Evolutionary conservation across 2,888 invertebrate species (phyloP).

Genomic region (Perizoma affinitatum): DNA sequence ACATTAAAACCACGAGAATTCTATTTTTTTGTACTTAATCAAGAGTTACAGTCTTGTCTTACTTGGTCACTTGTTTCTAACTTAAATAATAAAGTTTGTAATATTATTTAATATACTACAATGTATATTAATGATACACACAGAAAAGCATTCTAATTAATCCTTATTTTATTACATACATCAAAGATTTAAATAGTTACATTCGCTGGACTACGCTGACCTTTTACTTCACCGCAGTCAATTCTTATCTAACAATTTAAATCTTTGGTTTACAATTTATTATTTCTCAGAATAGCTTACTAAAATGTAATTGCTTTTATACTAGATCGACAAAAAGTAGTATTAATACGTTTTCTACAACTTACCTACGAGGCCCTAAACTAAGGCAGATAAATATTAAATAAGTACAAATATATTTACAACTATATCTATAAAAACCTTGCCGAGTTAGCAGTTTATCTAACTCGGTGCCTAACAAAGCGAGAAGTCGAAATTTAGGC

Average conservation of each 20-base stretch:
- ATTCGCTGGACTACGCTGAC: too few relatives aligned
- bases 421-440: constrained; percentile 10
- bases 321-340: not conserved
- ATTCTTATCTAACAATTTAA: too few relatives aligned
- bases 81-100: constrained; percentile 32
- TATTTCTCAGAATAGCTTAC: constrained; percentile 3
- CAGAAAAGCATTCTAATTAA: not conserved
- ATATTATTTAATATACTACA: constrained; percentile 3
- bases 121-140: constrained; percentile 1
- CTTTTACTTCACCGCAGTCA: too few relatives aligned
- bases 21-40: constrained; percentile 71
- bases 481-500: constrained; percentile 12
- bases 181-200: too few relatives aligned
- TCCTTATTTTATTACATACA: too few relatives aligned
- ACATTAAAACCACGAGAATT: constrained; percentile 32
- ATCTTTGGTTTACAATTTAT: constrained; percentile 2
- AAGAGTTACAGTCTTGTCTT: constrained; percentile 75
- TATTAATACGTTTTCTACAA: constrained; percentile 1
- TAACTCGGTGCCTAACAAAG: constrained; percentile 7
- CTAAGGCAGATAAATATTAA: constrained; percentile 3
- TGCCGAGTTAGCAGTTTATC: constrained; percentile 1
- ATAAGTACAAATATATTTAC: constrained; percentile 38
- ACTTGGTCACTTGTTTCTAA: constrained; percentile 70
- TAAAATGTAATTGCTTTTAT: not conserved
- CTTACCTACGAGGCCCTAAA: constrained; percentile 2